Percentiles rank a stretch among this genome's conserved stretches.
Evolutionary conservation across 2,113 vertebrate genomes (phyloP).

Genomic region (Pteropus alecto): DNA sequence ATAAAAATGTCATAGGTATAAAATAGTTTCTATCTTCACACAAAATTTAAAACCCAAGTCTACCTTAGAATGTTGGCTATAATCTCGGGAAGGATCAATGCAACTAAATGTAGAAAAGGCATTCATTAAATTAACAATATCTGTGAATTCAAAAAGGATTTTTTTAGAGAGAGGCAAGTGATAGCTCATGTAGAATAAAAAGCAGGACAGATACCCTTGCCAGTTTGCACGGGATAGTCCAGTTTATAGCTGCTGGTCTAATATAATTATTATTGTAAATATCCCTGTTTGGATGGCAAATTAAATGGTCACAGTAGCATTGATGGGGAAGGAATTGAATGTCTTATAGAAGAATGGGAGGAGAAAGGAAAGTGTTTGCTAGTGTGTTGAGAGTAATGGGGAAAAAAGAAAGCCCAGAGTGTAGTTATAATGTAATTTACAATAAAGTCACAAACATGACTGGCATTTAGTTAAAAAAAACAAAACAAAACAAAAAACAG

Average conservation of each 20-base stretch:
- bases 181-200: background rate
- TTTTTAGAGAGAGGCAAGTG: background rate
- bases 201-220: background rate
- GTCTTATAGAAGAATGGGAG: background rate
- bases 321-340: background rate
- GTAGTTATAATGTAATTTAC: background rate
- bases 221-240: background rate
- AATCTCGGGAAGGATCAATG: background rate
- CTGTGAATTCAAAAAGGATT: background rate
- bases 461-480: background rate
- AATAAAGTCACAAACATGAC: too few relatives aligned
- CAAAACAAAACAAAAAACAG: background rate
- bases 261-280: background rate
- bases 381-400: accelerated
- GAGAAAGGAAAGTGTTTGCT: background rate
- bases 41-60: background rate
- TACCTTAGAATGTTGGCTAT: background rate
- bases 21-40: background rate
- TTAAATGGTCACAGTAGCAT: background rate
- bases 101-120: background rate
- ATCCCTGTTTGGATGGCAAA: background rate
- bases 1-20: background rate
- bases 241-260: background rate
- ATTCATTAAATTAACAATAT: background rate
- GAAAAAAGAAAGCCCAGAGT: background rate